Base-by-base conservation (phyloP, 2,888 invertebrate species). In the Melanophora roralis region DNA sequence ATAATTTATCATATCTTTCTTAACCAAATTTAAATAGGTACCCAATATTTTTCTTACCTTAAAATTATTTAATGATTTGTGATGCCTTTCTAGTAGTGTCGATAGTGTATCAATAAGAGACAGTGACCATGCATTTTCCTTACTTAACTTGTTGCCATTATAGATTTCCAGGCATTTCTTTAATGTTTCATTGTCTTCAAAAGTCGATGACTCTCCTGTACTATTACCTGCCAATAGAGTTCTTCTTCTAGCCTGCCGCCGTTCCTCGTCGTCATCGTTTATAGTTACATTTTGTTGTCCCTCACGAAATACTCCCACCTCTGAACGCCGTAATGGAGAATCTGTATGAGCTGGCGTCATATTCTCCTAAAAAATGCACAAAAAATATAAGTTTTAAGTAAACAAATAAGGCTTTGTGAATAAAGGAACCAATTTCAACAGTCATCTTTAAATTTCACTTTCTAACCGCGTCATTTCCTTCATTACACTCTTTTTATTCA, bases 121-220 rank as follows among this genome's bases (percentile, higher is more conserved):
- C 1, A 97, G 90, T 81, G 93, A 94, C 93, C 97, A 98, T 0
- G 96, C 97, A 92, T 97, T 97, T 86, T 96, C 96, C 59, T 93
- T 92, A 85, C 93, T 97, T 83, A 98, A 95, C 93, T 96, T 97
- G 91, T 96, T 96, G 90, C 95, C 95, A 81, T 94, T 92, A 86
- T 93, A 94, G n/a, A 96, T 91, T 85, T 95, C 94, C 55, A 95
- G 92, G 86, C 95, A 95, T 81, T 93, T 93, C 80, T 94, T 92
- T 82, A 95, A 93, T 82, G 95, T 95, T 83, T 94, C 94, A 86
- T 92, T 93, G 67, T 93, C 86, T 78, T 88, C 88, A 16, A 88
- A 81, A 2, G 78, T 40, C 3, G 84, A 84, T 77, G 82, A 64
- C n/a, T 82, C 82, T 7, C 68, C 60, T 1, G 82, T 67, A 8